Conservation (phyloP, 2,113 vertebrate species). For the Corythornis vintsioides region DNA sequence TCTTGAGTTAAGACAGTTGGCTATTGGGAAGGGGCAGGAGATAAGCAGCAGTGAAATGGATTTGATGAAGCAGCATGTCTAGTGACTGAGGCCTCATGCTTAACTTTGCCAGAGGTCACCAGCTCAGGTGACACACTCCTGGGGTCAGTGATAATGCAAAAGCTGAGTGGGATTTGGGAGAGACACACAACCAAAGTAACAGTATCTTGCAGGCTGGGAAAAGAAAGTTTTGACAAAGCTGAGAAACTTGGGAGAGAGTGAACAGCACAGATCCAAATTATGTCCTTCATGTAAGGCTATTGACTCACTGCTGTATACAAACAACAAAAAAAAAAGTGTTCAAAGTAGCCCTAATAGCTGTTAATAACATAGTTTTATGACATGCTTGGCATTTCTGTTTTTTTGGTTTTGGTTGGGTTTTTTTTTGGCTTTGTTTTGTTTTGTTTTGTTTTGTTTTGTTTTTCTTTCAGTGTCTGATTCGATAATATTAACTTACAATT, state of each 20-base stretch:
- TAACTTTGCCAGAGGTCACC: not conserved
- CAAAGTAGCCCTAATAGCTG: not conserved
- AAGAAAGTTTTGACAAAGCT: not conserved
- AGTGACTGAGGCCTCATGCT: not conserved
- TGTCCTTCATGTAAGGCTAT: not conserved
- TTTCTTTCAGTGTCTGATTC: not conserved
- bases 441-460: not conserved
- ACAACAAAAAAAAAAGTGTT: not conserved
- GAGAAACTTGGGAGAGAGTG: not conserved
- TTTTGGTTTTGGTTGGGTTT: not conserved
- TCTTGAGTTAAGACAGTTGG: not conserved
- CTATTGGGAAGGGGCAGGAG: not conserved
- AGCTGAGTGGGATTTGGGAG: not conserved
- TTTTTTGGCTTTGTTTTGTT: too few relatives aligned
- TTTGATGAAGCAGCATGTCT: not conserved
- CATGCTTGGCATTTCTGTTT: not conserved
- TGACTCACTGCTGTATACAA: constrained; percentile 20
- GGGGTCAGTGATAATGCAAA: accelerated
- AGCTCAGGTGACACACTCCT: not conserved
- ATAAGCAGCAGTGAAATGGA: not conserved
- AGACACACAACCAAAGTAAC: not conserved
- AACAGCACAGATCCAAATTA: not conserved
- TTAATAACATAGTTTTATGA: constrained; percentile 19
- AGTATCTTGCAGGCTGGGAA: not conserved
- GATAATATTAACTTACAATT: not conserved